Conservation (phyloP, 1,140 invertebrate species). For the Euura saliciscinereae region DNA sequence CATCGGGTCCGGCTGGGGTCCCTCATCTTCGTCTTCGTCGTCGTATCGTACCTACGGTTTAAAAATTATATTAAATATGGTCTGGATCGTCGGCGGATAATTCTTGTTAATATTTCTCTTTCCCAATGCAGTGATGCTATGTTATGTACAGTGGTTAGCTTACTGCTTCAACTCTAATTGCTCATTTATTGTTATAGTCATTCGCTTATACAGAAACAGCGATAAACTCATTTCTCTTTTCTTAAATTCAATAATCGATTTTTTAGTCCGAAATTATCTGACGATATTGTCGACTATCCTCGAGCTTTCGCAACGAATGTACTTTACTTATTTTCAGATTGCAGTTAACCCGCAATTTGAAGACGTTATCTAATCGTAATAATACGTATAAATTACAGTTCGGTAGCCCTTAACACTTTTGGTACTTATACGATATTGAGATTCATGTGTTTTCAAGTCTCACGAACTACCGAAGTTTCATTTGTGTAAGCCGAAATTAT, state of each 20-base stretch:
- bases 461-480: conserved; percentile 15
- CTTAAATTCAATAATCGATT: too few relatives aligned
- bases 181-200: background rate
- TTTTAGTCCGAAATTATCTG: too few relatives aligned
- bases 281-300: too few relatives aligned
- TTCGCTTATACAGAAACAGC: background rate
- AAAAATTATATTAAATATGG: background rate
- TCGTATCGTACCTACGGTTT: conserved; percentile 84
- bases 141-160: too few relatives aligned
- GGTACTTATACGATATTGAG: too few relatives aligned
- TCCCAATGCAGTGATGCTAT: background rate
- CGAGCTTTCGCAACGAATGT: too few relatives aligned
- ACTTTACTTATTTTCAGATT: too few relatives aligned
- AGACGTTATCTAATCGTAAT: too few relatives aligned
- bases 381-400: too few relatives aligned
- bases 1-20: conserved; percentile 89
- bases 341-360: too few relatives aligned
- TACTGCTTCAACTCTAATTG: background rate
- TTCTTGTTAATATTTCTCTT: background rate
- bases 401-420: too few relatives aligned
- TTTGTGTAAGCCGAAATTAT: conserved; percentile 2
- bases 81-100: background rate
- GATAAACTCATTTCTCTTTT: too few relatives aligned
- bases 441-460: background rate
- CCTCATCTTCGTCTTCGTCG: conserved; percentile 95